phyloP scores from a whole-genome alignment of 2,797 vertebrate genomes.

The Allochrocebus solatus region DNA sequence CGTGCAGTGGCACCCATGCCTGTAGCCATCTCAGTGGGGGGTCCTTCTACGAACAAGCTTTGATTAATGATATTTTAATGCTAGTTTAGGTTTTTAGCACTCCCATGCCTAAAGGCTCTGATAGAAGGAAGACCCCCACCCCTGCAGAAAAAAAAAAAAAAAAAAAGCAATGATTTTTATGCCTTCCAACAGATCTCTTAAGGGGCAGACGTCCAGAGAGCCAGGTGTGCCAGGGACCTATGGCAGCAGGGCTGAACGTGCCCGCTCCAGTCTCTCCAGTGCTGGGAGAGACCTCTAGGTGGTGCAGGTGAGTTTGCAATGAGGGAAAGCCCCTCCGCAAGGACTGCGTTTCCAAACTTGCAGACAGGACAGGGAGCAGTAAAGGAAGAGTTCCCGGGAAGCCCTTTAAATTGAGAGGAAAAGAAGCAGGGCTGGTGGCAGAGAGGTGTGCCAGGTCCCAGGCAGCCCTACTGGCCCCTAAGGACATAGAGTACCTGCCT shows the following conservation, averaged over 20 bases:
- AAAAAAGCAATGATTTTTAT: neutral
- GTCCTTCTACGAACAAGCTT: neutral
- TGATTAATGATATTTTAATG: constrained; percentile 49
- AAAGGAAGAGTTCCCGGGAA: constrained; percentile 63
- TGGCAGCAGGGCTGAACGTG: too few species aligned
- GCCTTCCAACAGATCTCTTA: neutral
- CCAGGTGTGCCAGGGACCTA: neutral
- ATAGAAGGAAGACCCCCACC: neutral
- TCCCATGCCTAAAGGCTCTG: constrained; percentile 18
- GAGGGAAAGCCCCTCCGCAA: constrained; percentile 25
- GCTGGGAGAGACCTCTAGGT: constrained; percentile 81
- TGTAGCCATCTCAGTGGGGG: neutral
- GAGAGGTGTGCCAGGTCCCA: neutral
- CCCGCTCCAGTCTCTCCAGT: neutral
- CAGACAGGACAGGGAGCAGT: constrained; percentile 20
- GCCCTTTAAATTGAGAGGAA: constrained; percentile 29
- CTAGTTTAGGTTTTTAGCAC: constrained; percentile 29
- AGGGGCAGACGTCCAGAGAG: neutral
- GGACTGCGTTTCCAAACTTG: constrained; percentile 56
- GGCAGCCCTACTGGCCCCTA: neutral
- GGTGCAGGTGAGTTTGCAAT: constrained; percentile 81
- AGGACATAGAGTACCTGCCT: neutral
- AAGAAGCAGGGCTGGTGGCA: neutral
- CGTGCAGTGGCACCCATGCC: neutral
- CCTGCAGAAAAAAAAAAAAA: neutral